Percentiles rank a stretch among this genome's conserved stretches.
These are phyloP conservation scores for Catagonus wagneri DNA, from an alignment of 2,113 vertebrate genomes.

Conservation along the genomic window DNA sequence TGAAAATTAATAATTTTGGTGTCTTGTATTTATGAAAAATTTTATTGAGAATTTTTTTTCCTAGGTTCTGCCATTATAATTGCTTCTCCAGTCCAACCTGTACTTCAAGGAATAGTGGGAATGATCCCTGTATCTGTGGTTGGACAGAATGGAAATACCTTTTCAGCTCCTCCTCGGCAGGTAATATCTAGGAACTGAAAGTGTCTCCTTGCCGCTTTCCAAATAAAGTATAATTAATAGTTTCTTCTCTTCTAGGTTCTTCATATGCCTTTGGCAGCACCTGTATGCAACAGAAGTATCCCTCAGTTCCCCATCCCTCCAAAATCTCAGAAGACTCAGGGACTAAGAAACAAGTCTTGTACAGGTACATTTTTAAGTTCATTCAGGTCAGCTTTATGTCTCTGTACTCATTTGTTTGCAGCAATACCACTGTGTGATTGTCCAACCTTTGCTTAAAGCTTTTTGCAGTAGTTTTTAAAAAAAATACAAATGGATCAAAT, in stretches of 20 bases:
- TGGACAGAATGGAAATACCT: constrained; percentile 89
- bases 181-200: constrained; percentile 84
- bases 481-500: constrained; percentile 15
- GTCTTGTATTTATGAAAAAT: not conserved
- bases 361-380: constrained; percentile 83
- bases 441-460: not conserved
- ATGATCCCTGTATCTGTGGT: constrained; percentile 95
- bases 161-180: constrained; percentile 92
- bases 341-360: constrained; percentile 83
- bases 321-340: constrained; percentile 87
- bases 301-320: constrained; percentile 88
- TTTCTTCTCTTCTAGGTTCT: constrained; percentile 85
- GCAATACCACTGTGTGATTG: not conserved
- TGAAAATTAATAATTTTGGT: constrained; percentile 35
- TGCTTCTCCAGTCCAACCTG: constrained; percentile 93
- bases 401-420: not conserved
- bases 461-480: not conserved
- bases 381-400: not conserved
- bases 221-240: constrained; percentile 26
- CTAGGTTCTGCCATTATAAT: constrained; percentile 95
- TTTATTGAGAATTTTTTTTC: constrained; percentile 60
- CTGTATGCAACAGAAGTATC: constrained; percentile 86
- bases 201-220: not conserved
- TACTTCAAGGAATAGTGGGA: constrained; percentile 93
- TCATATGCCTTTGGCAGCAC: constrained; percentile 88